Percentiles rank a stretch among this genome's conserved stretches.
These are phyloP conservation scores for Vimba vimba DNA, from an alignment of 2,113 vertebrate species.

Conservation along the genomic window DNA sequence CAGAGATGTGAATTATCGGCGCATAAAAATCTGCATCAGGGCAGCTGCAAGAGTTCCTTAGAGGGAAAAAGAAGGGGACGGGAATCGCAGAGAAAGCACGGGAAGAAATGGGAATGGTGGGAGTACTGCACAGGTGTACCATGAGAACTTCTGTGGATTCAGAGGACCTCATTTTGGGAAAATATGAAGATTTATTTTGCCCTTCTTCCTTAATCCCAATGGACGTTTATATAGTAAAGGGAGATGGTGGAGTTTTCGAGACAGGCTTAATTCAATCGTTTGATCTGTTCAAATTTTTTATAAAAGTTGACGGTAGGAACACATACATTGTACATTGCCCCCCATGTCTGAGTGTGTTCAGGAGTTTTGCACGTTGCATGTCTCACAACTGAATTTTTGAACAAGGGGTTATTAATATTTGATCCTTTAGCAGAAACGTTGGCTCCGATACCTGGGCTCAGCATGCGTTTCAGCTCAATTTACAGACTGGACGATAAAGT, in stretches of 20 bases:
- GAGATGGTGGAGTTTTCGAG: not conserved
- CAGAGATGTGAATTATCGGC: constrained; percentile 68
- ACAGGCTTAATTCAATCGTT: not conserved
- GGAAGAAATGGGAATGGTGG: constrained; percentile 11
- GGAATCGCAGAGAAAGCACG: not conserved
- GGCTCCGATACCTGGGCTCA: constrained; percentile 2
- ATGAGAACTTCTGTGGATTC: constrained; percentile 1
- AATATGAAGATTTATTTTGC: not conserved
- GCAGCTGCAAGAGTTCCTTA: constrained; percentile 61
- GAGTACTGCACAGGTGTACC: not conserved
- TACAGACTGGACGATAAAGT: constrained; percentile 13
- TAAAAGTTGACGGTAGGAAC: constrained; percentile 1
- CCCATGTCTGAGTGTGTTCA: not conserved
- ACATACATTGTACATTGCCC: not conserved
- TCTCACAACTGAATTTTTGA: constrained; percentile 31
- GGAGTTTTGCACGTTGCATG: not conserved
- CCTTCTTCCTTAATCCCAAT: not conserved
- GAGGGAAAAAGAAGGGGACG: not conserved
- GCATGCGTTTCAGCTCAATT: constrained; percentile 20
- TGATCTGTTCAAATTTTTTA: constrained; percentile 2
- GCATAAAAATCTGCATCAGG: constrained; percentile 56
- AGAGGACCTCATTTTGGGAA: constrained; percentile 4
- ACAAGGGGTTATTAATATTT: constrained; percentile 28
- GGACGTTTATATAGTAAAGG: not conserved
- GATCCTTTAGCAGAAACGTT: constrained; percentile 2